Percentiles rank a stretch among this genome's conserved stretches.
Conservation (phyloP, 1,140 invertebrate species). For the Prorops nasuta region DNA sequence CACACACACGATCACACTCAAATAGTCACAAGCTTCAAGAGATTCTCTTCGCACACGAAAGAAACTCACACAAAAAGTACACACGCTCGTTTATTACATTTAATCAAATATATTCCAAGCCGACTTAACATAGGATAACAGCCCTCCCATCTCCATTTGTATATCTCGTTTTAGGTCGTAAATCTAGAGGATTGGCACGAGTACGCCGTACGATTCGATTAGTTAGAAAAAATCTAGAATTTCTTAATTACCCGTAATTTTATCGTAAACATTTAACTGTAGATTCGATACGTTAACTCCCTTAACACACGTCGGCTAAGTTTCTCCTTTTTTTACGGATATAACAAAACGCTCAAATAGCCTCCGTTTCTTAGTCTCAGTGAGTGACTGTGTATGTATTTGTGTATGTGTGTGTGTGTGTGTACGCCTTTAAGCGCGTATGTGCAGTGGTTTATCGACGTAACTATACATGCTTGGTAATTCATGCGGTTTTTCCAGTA, state of each 20-base stretch:
- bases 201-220: slow-evolving; percentile 44
- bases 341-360: slow-evolving; percentile 43
- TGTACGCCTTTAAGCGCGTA: slow-evolving; percentile 13
- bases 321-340: slow-evolving; percentile 33
- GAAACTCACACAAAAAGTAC: background rate
- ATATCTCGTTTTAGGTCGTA: slow-evolving; percentile 36
- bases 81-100: slow-evolving; percentile 15
- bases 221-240: slow-evolving; percentile 56
- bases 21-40: background rate
- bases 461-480: too few relatives aligned
- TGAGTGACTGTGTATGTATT: slow-evolving; percentile 17
- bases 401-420: background rate
- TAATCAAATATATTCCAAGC: slow-evolving; percentile 38
- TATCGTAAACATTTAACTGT: slow-evolving; percentile 54
- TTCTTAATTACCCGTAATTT: slow-evolving; percentile 58
- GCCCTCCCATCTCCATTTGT: slow-evolving; percentile 25
- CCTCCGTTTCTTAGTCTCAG: background rate
- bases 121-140: slow-evolving; percentile 35
- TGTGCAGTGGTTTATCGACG: slow-evolving; percentile 8
- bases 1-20: background rate
- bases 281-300: slow-evolving; percentile 45
- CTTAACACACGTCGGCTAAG: slow-evolving; percentile 23
- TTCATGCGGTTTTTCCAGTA: too few relatives aligned
- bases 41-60: background rate
- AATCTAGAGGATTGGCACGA: slow-evolving; percentile 43